A percentile compares a stretch with the other conserved stretches of the same genome.
Conservation (phyloP, 53 echinoderm and acorn worm genomes). For the Paracentrotus lividus region DNA sequence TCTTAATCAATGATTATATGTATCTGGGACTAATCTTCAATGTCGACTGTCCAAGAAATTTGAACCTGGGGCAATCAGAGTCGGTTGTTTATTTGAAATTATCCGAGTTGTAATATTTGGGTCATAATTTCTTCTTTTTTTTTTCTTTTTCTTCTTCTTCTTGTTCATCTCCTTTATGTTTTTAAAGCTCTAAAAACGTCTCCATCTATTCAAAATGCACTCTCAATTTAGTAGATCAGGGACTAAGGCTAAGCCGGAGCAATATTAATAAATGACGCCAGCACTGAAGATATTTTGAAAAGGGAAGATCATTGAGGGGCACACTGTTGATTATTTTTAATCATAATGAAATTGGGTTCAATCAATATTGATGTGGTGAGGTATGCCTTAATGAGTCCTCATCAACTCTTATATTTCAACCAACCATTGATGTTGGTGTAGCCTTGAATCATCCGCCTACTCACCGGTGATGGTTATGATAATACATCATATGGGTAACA, state of each 20-base stretch:
- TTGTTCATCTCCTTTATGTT: too few relatives aligned
- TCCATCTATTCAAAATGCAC: neutral
- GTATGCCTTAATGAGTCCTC: conserved; percentile 18
- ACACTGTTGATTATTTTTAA: neutral
- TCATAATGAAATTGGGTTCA: neutral
- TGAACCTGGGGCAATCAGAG: too few relatives aligned
- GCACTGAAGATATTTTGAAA: neutral
- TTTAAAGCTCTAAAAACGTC: neutral
- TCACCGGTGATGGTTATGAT: neutral
- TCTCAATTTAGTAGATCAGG: neutral
- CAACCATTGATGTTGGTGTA: neutral
- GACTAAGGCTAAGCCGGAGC: neutral
- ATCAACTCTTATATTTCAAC: neutral
- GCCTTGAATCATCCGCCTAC: conserved; percentile 8
- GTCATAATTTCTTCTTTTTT: too few relatives aligned
- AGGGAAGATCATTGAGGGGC: neutral
- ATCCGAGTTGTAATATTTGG: too few relatives aligned
- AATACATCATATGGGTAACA: too few relatives aligned
- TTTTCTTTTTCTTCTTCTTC: too few relatives aligned
- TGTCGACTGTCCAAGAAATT: too few relatives aligned
- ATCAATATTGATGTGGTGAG: conserved; percentile 4
- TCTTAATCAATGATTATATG: too few relatives aligned
- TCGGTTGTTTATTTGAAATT: too few relatives aligned
- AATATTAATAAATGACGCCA: neutral
- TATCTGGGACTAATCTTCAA: too few relatives aligned